phyloP scores from a whole-genome alignment of 2,113 vertebrate genomes.

The Heterocephalus glaber region DNA sequence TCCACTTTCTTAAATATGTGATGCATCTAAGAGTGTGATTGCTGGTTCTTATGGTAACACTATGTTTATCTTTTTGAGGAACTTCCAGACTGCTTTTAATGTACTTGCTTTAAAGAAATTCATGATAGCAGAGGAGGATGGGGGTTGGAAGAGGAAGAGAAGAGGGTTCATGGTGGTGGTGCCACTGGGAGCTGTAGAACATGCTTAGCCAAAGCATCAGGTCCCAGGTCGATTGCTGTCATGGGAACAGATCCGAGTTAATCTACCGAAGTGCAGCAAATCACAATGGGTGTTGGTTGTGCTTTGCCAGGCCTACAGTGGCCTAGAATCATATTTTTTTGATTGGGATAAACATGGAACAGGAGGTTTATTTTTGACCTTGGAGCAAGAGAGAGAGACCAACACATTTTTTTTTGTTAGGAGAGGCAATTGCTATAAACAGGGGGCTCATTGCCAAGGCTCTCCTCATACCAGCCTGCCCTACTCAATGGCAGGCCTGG shows the following conservation, averaged over 20 bases:
- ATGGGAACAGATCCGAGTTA: conserved; percentile 65
- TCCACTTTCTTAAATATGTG: background rate
- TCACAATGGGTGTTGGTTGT: background rate
- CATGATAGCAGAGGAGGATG: background rate
- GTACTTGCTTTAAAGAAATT: conserved; percentile 13
- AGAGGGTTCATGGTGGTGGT: background rate
- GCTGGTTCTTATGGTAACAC: background rate
- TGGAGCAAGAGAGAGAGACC: conserved; percentile 42
- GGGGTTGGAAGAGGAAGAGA: background rate
- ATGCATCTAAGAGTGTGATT: background rate
- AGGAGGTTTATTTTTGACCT: conserved; percentile 72
- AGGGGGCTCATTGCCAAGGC: conserved; percentile 6
- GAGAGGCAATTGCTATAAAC: conserved; percentile 19
- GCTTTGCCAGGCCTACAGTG: conserved; percentile 54
- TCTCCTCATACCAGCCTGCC: background rate
- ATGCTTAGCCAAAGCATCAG: conserved; percentile 20
- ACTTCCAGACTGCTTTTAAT: background rate
- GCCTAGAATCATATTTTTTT: conserved; percentile 60
- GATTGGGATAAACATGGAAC: conserved; percentile 47
- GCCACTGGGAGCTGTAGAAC: background rate
- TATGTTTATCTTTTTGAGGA: conserved; percentile 14
- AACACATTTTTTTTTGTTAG: conserved; percentile 64
- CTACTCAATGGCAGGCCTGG: conserved; percentile 3
- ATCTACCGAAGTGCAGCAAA: conserved; percentile 65
- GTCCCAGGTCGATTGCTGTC: conserved; percentile 16